A percentile compares a stretch with the other conserved stretches of the same genome.
phyloP scores from a whole-genome alignment of 2,113 vertebrate genomes.

The Tyto alba region DNA sequence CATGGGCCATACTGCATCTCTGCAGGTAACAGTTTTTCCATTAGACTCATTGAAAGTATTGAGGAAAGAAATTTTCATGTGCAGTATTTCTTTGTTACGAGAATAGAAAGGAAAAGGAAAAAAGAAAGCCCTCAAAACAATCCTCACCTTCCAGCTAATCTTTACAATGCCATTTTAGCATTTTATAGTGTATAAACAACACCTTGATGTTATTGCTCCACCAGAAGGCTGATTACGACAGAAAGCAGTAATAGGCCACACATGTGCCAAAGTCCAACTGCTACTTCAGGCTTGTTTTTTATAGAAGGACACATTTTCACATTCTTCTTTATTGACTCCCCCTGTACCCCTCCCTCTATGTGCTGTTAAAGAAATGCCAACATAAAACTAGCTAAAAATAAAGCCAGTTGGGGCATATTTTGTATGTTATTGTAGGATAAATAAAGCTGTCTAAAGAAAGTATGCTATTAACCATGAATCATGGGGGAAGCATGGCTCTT shows the following conservation, averaged over 20 bases:
- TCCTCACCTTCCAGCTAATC: conserved; percentile 26
- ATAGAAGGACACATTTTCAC: conserved; percentile 54
- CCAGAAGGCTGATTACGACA: conserved; percentile 46
- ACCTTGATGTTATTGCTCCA: conserved; percentile 52
- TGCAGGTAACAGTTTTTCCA: not conserved
- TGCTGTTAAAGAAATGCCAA: conserved; percentile 24
- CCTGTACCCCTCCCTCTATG: not conserved
- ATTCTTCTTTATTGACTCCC: conserved; percentile 55
- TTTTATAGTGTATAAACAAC: conserved; percentile 60
- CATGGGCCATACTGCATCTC: not conserved
- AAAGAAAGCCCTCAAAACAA: not conserved
- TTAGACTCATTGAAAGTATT: not conserved
- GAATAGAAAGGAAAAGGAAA: not conserved
- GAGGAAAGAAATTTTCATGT: not conserved
- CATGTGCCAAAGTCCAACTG: conserved; percentile 40
- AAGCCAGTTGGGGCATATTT: conserved; percentile 46
- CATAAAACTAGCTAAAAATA: conserved; percentile 55
- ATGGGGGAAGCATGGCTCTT: conserved; percentile 2
- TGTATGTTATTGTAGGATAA: conserved; percentile 50
- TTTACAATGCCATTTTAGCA: conserved; percentile 51
- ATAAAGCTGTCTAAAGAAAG: conserved; percentile 55
- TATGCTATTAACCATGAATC: conserved; percentile 54
- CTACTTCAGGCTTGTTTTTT: conserved; percentile 35
- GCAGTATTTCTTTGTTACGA: not conserved
- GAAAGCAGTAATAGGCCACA: conserved; percentile 52